Conservation (phyloP, 92 coral and sea anemone genomes). For the Isaurus tuberculatus region DNA sequence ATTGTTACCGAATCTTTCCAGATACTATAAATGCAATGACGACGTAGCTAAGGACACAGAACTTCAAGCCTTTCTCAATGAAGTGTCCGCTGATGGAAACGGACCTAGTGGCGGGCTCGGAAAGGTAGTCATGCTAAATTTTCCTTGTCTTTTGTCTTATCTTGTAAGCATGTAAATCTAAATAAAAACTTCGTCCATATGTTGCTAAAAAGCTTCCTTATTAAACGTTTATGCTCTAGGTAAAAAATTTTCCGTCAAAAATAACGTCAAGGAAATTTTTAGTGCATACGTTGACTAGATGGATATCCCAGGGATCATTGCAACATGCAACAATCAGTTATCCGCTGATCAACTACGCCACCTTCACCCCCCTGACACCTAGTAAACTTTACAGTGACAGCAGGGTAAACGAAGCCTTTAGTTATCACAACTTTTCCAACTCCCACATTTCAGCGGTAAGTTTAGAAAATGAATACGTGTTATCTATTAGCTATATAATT, state of each 20-base stretch:
- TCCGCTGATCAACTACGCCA: constrained; percentile 61
- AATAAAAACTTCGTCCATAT: background rate
- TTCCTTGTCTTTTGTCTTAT: background rate
- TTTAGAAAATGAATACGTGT: background rate
- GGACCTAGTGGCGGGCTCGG: constrained; percentile 60
- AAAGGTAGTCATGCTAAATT: constrained; percentile 30
- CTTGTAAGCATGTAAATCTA: background rate
- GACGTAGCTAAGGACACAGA: constrained; percentile 54
- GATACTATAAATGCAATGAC: constrained; percentile 47
- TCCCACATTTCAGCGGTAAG: constrained; percentile 58
- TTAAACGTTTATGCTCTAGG: constrained; percentile 2
- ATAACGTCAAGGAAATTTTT: constrained; percentile 29
- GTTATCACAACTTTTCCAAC: constrained; percentile 47
- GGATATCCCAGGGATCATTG: constrained; percentile 55
- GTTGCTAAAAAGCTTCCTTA: background rate
- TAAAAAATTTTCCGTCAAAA: constrained; percentile 48
- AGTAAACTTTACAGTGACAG: constrained; percentile 55
- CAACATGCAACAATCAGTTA: constrained; percentile 61
- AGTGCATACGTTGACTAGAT: constrained; percentile 34
- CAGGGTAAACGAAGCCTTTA: constrained; percentile 41
- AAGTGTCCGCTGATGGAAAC: constrained; percentile 59
- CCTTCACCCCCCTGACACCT: constrained; percentile 53
- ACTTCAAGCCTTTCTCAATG: constrained; percentile 63
- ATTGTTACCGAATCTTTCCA: background rate
- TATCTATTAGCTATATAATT: too few species aligned